Conservation (phyloP, 37 sponge, comb jelly and placozoan species). For the Haliclona indistincta region DNA sequence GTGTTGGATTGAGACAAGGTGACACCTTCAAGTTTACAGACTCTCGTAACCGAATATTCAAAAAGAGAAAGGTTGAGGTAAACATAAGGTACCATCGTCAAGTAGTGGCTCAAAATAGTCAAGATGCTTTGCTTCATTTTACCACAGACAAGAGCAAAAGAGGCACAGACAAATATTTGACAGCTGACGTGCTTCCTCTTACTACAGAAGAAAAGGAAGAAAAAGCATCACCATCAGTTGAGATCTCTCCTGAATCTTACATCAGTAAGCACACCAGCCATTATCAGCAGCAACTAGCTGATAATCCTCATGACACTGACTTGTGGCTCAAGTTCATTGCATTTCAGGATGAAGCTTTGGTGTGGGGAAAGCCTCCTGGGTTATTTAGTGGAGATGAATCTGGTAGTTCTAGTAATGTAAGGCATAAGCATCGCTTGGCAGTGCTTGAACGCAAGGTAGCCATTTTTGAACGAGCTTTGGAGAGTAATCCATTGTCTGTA, state of each 20-base stretch:
- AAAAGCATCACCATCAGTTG: background rate
- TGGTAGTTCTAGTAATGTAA: background rate
- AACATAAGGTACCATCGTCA: background rate
- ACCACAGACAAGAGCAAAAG: background rate
- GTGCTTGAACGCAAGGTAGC: constrained; percentile 77
- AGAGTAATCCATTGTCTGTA: constrained; percentile 65
- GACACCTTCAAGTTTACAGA: constrained; percentile 45
- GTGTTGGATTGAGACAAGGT: constrained; percentile 40
- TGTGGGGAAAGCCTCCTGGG: constrained; percentile 41
- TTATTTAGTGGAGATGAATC: background rate
- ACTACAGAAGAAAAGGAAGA: background rate
- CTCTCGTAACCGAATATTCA: constrained; percentile 9
- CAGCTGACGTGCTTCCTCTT: background rate
- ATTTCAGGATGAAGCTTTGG: constrained; percentile 55
- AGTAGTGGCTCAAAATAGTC: background rate
- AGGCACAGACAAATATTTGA: background rate
- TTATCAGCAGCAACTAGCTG: constrained; percentile 49
- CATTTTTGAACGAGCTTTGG: constrained; percentile 83
- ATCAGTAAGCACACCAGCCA: constrained; percentile 23
- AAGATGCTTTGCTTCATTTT: background rate
- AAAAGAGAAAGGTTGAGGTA: background rate
- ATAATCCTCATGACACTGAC: constrained; percentile 62
- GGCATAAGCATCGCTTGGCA: constrained; percentile 22
- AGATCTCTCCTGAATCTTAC: constrained; percentile 30
- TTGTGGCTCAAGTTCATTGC: constrained; percentile 81